Evolutionary conservation across 30 jellyfish, hydroid and myxozoan genomes (phyloP).

Genomic region (Hydractinia symbiolongicarpus): DNA sequence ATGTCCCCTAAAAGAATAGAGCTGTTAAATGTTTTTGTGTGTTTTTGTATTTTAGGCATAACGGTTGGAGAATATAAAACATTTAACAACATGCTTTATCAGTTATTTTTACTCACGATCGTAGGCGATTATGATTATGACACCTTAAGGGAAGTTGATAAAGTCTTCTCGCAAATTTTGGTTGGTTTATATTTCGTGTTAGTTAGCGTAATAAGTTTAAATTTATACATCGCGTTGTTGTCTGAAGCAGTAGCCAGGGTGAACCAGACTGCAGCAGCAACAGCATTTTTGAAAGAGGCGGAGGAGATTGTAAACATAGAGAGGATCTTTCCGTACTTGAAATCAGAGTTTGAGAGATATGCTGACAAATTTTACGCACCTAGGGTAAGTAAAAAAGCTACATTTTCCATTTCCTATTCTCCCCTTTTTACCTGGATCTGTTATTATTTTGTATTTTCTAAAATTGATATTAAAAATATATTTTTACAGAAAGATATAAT

Average conservation of each 20-base stretch:
- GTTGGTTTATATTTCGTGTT: constrained; percentile 4
- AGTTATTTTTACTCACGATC: constrained; percentile 16
- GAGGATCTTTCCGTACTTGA: too few species aligned
- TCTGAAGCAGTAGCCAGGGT: constrained; percentile 29
- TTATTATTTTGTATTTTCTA: too few species aligned
- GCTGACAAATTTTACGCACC: too few species aligned
- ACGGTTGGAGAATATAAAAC: constrained; percentile 16
- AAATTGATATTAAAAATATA: too few species aligned
- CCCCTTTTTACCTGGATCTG: too few species aligned
- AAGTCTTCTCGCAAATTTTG: constrained; percentile 12
- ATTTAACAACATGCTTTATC: constrained; percentile 18
- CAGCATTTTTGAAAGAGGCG: constrained; percentile 19
- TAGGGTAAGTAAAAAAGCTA: too few species aligned
- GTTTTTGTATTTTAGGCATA: neutral
- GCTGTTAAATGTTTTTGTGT: too few species aligned
- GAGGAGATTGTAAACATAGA: neutral
- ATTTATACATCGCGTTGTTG: constrained; percentile 30
- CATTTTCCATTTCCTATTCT: too few species aligned
- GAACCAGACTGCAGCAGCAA: constrained; percentile 11
- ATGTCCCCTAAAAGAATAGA: too few species aligned
- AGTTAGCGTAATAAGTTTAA: constrained; percentile 21
- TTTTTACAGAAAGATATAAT: too few species aligned
- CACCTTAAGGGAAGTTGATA: neutral
- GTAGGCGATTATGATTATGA: constrained; percentile 31
- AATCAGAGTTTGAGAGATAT: too few species aligned